phyloP scores from a whole-genome alignment of 2,113 vertebrate species.

The Hemicordylus capensis region DNA sequence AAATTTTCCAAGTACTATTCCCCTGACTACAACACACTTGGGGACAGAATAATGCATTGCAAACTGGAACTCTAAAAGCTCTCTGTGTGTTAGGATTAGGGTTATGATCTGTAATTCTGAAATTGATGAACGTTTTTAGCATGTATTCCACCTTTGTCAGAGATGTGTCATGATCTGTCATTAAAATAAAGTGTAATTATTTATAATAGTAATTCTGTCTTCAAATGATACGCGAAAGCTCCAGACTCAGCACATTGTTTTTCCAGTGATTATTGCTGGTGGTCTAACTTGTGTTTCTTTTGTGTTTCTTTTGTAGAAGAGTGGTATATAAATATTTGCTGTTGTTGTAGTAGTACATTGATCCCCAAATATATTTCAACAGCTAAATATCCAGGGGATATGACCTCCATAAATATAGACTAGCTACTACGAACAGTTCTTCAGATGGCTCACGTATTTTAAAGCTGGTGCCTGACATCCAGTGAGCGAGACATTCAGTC shows the following conservation, averaged over 20 bases:
- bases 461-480: no score
- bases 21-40: background rate
- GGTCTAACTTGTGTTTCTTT: no score
- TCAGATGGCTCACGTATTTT: background rate
- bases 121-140: background rate
- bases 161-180: background rate
- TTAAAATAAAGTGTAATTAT: background rate
- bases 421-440: background rate
- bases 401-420: background rate
- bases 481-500: no score
- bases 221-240: background rate
- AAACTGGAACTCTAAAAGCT: background rate
- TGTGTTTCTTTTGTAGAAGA: no score
- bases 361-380: background rate
- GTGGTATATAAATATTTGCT: no score
- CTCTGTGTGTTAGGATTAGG: background rate
- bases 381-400: background rate
- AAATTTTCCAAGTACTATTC: background rate
- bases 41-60: background rate
- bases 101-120: background rate
- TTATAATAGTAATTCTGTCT: background rate
- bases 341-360: background rate
- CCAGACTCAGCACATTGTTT: no score
- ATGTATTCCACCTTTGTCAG: background rate
- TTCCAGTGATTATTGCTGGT: no score